Base-by-base conservation (phyloP, 1,140 invertebrate genomes). In the Arctopsyche grandis region DNA sequence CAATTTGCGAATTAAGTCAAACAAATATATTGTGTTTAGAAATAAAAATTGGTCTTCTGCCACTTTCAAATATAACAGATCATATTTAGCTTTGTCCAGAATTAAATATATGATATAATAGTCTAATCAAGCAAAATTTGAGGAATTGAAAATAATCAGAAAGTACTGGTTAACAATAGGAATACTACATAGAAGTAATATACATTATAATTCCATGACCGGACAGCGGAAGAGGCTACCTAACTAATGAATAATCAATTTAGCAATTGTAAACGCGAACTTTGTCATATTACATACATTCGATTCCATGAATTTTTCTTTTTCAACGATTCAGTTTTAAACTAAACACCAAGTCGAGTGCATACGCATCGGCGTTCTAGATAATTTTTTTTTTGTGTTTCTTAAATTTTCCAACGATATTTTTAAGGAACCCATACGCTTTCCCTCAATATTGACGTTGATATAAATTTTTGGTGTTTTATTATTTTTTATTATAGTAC, bases 201-300 rank as follows among this genome's bases (percentile, higher is more conserved):
- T 29, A 38, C 12, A 69, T 38, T 1, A 69, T 46, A 38, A 46
- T 71, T 29, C 43, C 69, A 48, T 56, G 48, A 74, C 71, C 71
- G 71, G 24, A 56, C 71, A 24, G 22, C 71, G 46, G 71, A 52
- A 56, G 43, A 74, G 48, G 48, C n/a, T 74, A n/a, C n/a, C n/a
- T n/a, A 21, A n/a, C 48, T 74, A 74, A 76, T 76, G 74, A 76
- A 76, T 63, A 76, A 63, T 63, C 56, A 76, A 76, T 76, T 29
- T 24, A 24, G 14, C 63, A 44, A 71, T 71, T 71, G 44, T 76
- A 38, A 24, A 43, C 26, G 46, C 52, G 74, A 76, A 76, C 74
- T 76, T 76, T 76, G 74, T 24, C 74, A 43, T 76, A 43, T 75
- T n/a, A 63, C 24, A 26, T 12, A 5, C 24, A 24, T 38, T 26